phyloP scores from a whole-genome alignment of 1,140 invertebrate genomes.

The Odontomachus brunneus region DNA sequence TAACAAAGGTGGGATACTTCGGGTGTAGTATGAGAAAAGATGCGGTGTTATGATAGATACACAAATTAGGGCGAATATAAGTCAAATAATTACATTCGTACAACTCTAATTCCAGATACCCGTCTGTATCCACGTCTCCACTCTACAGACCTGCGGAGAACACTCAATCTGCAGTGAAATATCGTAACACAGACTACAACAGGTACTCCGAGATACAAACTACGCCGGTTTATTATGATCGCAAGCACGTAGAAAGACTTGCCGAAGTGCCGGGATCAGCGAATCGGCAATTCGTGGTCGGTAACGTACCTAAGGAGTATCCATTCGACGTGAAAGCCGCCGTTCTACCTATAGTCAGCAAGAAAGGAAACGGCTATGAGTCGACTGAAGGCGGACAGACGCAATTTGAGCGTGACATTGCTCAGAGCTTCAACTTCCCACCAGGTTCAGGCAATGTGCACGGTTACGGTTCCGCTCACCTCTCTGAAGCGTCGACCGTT shows the following conservation, averaged over 20 bases:
- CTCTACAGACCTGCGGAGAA: conserved; percentile 77
- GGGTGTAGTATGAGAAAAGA: no score
- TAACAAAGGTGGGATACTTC: no score
- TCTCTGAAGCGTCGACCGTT: conserved; percentile 22
- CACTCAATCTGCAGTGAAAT: conserved; percentile 72
- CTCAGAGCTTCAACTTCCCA: conserved; percentile 72
- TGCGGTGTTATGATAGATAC: no score
- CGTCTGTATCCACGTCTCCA: conserved; percentile 37
- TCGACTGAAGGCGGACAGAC: conserved; percentile 46
- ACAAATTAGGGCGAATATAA: no score
- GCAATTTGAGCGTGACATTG: conserved; percentile 66
- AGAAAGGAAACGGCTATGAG: conserved; percentile 32
- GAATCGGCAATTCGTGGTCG: conserved; percentile 83
- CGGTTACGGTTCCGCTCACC: conserved; percentile 46
- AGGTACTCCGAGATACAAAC: conserved; percentile 76
- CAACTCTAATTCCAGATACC: conserved; percentile 60
- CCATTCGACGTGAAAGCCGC: conserved; percentile 61
- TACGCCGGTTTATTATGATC: conserved; percentile 78
- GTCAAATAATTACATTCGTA: no score
- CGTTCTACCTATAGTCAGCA: conserved; percentile 14
- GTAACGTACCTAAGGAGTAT: conserved; percentile 82
- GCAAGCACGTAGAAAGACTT: conserved; percentile 70
- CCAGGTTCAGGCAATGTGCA: conserved; percentile 56
- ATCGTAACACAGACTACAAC: conserved; percentile 82
- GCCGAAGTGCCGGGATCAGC: conserved; percentile 57